Percentiles rank a stretch among this genome's conserved stretches.
These are phyloP conservation scores for Tachystola acroxantha DNA, from an alignment of 2,888 invertebrate genomes.

Conservation along the genomic window DNA sequence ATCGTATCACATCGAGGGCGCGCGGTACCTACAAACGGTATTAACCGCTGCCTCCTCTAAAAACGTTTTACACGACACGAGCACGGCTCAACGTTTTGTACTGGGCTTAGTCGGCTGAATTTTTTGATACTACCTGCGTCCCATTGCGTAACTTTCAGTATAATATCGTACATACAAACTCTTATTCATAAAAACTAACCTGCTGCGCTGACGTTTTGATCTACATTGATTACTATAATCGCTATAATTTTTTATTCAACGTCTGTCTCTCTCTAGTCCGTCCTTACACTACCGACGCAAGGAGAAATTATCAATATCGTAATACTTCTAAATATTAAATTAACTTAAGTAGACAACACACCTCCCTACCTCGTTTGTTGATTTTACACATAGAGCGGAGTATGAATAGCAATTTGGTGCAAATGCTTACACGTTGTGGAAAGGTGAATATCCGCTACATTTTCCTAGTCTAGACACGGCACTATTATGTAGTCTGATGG, in stretches of 20 bases:
- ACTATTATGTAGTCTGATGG: not conserved
- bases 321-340: too few species aligned
- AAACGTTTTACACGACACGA: constrained; percentile 29
- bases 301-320: too few species aligned
- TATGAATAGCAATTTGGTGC: not conserved
- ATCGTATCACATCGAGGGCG: constrained; percentile 59
- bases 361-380: too few species aligned
- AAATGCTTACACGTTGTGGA: not conserved
- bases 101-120: constrained; percentile 2
- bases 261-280: too few species aligned
- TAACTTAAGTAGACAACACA: too few species aligned
- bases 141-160: too few species aligned
- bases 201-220: too few species aligned
- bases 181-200: too few species aligned
- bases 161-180: too few species aligned
- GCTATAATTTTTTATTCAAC: too few species aligned
- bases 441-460: constrained; percentile 10
- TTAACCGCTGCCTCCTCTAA: constrained; percentile 28
- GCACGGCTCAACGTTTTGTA: constrained; percentile 14
- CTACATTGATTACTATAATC: too few species aligned
- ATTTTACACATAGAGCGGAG: not conserved
- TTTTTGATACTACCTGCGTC: not conserved
- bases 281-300: too few species aligned
- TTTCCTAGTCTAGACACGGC: not conserved
- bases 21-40: constrained; percentile 36